Evolutionary conservation across 2,888 invertebrate genomes (phyloP).

Genomic region (Orthosia incerta): DNA sequence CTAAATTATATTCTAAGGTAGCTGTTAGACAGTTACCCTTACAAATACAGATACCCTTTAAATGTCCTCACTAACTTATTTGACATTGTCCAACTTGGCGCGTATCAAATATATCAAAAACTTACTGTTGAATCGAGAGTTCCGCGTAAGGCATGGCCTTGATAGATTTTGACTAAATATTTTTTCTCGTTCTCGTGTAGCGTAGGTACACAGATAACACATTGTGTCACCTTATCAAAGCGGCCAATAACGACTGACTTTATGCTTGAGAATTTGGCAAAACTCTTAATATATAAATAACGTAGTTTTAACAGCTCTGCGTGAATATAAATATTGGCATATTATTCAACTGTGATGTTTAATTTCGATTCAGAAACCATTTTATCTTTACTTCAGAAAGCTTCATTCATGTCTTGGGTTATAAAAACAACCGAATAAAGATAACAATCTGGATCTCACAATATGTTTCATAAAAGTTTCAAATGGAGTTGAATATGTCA

Average conservation of each 20-base stretch:
- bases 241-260: constrained; percentile 69
- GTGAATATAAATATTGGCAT: constrained; percentile 60
- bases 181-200: constrained; percentile 77
- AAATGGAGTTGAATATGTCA: constrained; percentile 61
- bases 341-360: constrained; percentile 46
- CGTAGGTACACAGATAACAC: constrained; percentile 79
- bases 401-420: constrained; percentile 61
- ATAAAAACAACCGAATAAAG: constrained; percentile 54
- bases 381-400: constrained; percentile 55
- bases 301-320: constrained; percentile 53
- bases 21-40: constrained; percentile 25
- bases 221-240: constrained; percentile 82
- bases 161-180: constrained; percentile 82
- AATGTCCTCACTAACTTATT: constrained; percentile 80
- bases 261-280: constrained; percentile 57
- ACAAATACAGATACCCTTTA: constrained; percentile 71
- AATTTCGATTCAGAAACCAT: constrained; percentile 39
- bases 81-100: constrained; percentile 79
- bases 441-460: constrained; percentile 50
- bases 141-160: constrained; percentile 86
- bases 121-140: constrained; percentile 75
- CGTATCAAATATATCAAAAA: constrained; percentile 66
- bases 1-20: constrained; percentile 8
- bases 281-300: constrained; percentile 62
- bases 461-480: constrained; percentile 55